Evolutionary conservation across 64 coral and sea anemone species (phyloP), one percentile per base, ranked within the genome.

Genomic region (Dendrophyllia cribrosa): DNA sequence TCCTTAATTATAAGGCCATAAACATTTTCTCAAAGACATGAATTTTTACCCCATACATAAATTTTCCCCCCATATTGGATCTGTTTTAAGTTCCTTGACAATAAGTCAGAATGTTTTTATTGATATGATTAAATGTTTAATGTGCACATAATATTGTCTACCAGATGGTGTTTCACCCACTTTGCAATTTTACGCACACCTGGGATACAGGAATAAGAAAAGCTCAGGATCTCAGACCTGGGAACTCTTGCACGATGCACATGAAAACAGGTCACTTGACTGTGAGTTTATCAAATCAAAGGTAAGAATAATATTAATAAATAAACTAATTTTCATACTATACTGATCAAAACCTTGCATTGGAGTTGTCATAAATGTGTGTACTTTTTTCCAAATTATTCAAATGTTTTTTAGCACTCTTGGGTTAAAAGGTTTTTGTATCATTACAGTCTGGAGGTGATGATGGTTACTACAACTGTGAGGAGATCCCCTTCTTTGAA

Each of bases 401-500:
- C 34, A 34, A 34, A 34, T 34, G 34, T 34, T 34, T 34, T 34
- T 34, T 34, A 34, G 34, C 34, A 34, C 0, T 34, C 34, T 34
- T 34, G 34, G 34, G 34, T 34, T 34, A 34, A 21, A 9, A 9
- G n/a, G 19, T 51, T 79, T 22, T 45, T n/a, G 19, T 58, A 13
- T 53, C 48, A 20, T 24, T 87, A 51, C 71, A 93, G 91, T 12
- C n/a, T 48, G 61, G 48, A 59, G 22, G 16, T 55, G 68, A 88
- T 15, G 80, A 80, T 60, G 85, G 88, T 7, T 94, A 82, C 55
- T 97, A 97, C 55, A 86, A 93, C 5, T 97, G 95, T 24, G 95
- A 93, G 0, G 95, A 97, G 62, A 91, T 97, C 26, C 95, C 95
- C 6, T 97, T 97, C 75, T 97, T 97, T 77, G 95, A 97, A 74